Base-by-base conservation (phyloP, 2,797 vertebrate genomes). In the Cynodonichthys magdalenae region DNA sequence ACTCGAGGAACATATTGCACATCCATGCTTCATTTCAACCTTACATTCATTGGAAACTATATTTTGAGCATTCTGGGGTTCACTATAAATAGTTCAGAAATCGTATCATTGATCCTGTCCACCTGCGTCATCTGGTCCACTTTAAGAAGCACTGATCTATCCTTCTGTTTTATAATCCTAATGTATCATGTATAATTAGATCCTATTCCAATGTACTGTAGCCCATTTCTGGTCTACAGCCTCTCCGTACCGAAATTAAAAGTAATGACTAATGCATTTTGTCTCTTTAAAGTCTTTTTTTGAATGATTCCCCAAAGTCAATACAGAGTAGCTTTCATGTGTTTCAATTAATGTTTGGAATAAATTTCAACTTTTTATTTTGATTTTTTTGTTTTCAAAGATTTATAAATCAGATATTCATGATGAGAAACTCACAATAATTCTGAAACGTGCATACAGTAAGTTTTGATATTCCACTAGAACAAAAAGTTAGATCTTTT, bases 241-340 rank as follows among this genome's bases (percentile, higher is more conserved):
- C 19, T 6, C 28, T n/a, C 6, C 34, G 15, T 42, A 42, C 42
- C 14, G 3, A 31, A 42, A 55, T 31, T 50, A 29, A 65, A 57
- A 59, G 2, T 1, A n/a, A 58, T 42, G 42, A 28, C 47, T 27
- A 24, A 17, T 51, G 47, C 45, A 15, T 19, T 48, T 39, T 28
- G 15, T 7, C 42, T 34, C 9, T 18, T 15, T 14, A 10, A 41
- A 48, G 34, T 63, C 59, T 15, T 53, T 2, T 47, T 52, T 51
- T 53, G 47, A 62, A 54, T 28, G 28, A 28, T 55, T 61, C n/a
- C 52, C 53, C 42, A 27, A 29, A 61, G 46, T 48, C 46, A 24
- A 24, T 2, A 52, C n/a, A 12, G 20, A 31, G 15, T 39, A 29
- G 39, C n/a, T 36, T 65, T 51, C 11, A 54, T 36, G 27, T 18